Evolutionary conservation across 2,888 invertebrate genomes (phyloP), one percentile per base, ranked within the genome.

Genomic region (Eupithecia inturbata): DNA sequence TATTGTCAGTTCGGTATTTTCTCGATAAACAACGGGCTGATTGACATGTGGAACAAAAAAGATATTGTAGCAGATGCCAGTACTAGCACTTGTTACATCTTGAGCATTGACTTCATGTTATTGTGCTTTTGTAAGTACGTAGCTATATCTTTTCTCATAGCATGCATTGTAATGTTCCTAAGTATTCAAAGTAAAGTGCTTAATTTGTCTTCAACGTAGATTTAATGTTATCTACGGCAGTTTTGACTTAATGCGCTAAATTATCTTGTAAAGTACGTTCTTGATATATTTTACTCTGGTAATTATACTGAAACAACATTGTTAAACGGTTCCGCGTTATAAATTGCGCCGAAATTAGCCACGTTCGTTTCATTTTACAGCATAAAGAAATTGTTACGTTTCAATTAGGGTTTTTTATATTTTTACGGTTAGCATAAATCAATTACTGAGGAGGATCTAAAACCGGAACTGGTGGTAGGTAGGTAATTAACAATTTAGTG

Each of bases 391-490:
- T 82, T 85, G 83, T 85, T 86, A 85, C 82, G 85, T 87, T 87
- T 87, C 87, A 87, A 89, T 91, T 91, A 89, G 79, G 81, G 87
- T 89, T 90, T 89, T 88, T 83, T 83, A 79, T 22, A 28, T 78
- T 84, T 84, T 88, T 87, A 80, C 82, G 77, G 80, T 82, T 81
- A 83, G 79, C 79, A 85, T 87, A 53, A 53, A 88, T 84, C 84
- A 85, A 89, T 90, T 89, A 90, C 84, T 72, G 82, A 92, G 86
- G 89, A 93, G 92, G 93, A 94, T 92, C 88, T 91, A 83, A 80
- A 94, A 91, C 91, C 92, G 93, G 93, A 93, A 93, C 93, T 91
- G 86, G 84, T 68, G 81, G 62, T 89, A 89, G 91, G 91, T 91
- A 89, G 82, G 62, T 89, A 89, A 91, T 91, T 91, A 89, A 87